Conservation (phyloP, 2,797 vertebrate genomes). For the Channa striata region DNA sequence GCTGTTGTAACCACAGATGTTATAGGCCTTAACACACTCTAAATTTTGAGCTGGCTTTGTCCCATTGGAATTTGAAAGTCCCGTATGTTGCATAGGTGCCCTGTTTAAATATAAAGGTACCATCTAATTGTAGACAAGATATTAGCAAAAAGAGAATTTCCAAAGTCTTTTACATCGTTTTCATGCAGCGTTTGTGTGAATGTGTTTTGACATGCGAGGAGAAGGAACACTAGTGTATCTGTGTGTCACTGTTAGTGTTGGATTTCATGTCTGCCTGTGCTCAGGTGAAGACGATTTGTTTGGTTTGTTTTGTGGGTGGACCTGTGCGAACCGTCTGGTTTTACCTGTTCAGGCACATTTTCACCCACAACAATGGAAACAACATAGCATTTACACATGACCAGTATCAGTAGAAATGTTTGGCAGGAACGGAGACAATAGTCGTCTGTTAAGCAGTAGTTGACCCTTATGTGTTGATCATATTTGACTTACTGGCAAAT, state of each 20-base stretch:
- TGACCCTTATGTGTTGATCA: neutral
- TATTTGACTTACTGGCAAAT: neutral
- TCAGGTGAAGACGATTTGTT: conserved; percentile 5
- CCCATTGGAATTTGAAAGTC: neutral
- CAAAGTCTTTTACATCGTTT: neutral
- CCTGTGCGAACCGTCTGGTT: conserved; percentile 48
- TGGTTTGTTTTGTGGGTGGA: conserved; percentile 64
- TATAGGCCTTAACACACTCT: neutral
- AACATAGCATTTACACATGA: conserved; percentile 21
- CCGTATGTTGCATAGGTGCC: neutral
- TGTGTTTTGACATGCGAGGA: neutral
- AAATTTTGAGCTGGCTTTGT: neutral
- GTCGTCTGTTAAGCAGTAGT: neutral
- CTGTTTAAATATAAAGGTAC: neutral
- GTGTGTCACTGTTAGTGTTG: conserved; percentile 33
- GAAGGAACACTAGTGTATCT: neutral
- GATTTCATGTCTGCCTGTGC: conserved; percentile 28
- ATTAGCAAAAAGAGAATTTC: neutral
- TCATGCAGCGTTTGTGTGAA: conserved; percentile 1
- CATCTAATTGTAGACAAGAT: neutral
- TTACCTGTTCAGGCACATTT: conserved; percentile 69
- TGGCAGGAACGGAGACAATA: neutral
- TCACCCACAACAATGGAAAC: conserved; percentile 44
- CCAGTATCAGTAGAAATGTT: conserved; percentile 22
- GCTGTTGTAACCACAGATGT: neutral